Conservation (phyloP, 2,888 invertebrate species). For the Marronus borbonicus region DNA sequence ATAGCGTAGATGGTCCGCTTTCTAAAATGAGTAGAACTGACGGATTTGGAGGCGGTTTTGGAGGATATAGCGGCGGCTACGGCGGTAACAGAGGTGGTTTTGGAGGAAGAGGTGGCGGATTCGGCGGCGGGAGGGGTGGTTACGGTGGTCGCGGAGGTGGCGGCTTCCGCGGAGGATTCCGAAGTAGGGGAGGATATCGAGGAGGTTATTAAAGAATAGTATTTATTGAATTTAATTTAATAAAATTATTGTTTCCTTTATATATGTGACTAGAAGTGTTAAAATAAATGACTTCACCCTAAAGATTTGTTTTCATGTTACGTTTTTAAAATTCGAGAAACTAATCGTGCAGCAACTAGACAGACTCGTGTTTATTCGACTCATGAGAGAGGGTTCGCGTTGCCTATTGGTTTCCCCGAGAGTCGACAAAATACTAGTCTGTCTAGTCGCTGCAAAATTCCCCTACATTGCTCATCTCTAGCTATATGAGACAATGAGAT, state of each 20-base stretch:
- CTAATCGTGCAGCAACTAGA: too few species aligned
- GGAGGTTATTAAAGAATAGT: conserved; percentile 21
- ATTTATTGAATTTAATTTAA: conserved; percentile 16
- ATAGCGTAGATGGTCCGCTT: conserved; percentile 65
- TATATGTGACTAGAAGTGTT: not conserved
- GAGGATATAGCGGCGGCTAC: conserved; percentile 25
- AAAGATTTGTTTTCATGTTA: not conserved
- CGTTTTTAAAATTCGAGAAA: not conserved
- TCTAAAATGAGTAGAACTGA: conserved; percentile 68
- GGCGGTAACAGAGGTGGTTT: conserved; percentile 54
- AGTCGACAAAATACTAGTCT: too few species aligned
- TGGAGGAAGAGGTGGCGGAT: conserved; percentile 33
- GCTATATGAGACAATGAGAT: too few species aligned
- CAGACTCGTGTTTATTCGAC: too few species aligned
- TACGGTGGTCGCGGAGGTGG: conserved; percentile 48
- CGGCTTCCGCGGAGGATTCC: conserved; percentile 43
- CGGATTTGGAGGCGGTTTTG: conserved; percentile 50
- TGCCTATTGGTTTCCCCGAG: too few species aligned
- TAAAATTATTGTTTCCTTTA: not conserved
- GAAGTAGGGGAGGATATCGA: conserved; percentile 43
- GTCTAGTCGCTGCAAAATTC: too few species aligned
- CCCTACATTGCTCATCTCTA: too few species aligned
- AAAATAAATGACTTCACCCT: conserved; percentile 2
- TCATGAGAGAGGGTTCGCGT: too few species aligned
- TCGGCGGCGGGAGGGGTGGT: conserved; percentile 35